Conservation (phyloP, 2,113 vertebrate genomes). For the Toxotes chatareus region DNA sequence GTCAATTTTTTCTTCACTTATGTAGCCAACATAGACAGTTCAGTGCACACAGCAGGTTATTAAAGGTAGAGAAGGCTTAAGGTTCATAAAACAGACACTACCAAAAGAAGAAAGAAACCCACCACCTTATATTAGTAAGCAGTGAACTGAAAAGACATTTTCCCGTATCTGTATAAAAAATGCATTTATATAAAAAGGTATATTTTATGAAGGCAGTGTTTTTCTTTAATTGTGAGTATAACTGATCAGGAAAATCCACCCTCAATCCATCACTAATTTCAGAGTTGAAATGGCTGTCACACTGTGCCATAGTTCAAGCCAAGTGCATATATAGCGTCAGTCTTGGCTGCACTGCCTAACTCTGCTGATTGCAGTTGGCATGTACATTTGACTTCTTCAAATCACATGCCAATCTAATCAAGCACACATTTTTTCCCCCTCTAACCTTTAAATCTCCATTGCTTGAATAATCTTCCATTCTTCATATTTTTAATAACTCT, state of each 20-base stretch:
- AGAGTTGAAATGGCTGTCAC: background rate
- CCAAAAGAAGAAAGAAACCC: background rate
- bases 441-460: background rate
- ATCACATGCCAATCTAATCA: slow-evolving; percentile 1
- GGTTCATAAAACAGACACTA: background rate
- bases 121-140: background rate
- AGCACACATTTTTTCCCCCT: background rate
- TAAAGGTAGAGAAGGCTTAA: background rate
- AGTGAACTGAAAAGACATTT: background rate
- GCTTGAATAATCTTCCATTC: slow-evolving; percentile 8
- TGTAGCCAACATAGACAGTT: background rate
- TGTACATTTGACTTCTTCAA: slow-evolving; percentile 1
- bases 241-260: background rate
- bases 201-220: background rate
- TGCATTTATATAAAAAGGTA: background rate
- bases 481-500: background rate
- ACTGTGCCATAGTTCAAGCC: background rate
- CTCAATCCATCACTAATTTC: background rate
- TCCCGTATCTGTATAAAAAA: background rate
- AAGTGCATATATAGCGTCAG: background rate
- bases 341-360: slow-evolving; percentile 5
- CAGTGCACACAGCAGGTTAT: background rate
- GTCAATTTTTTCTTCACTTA: background rate
- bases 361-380: slow-evolving; percentile 18
- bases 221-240: background rate